These are phyloP conservation scores for Eumaeus atala DNA, from an alignment of 1,140 invertebrate genomes.

Conservation along the genomic window DNA sequence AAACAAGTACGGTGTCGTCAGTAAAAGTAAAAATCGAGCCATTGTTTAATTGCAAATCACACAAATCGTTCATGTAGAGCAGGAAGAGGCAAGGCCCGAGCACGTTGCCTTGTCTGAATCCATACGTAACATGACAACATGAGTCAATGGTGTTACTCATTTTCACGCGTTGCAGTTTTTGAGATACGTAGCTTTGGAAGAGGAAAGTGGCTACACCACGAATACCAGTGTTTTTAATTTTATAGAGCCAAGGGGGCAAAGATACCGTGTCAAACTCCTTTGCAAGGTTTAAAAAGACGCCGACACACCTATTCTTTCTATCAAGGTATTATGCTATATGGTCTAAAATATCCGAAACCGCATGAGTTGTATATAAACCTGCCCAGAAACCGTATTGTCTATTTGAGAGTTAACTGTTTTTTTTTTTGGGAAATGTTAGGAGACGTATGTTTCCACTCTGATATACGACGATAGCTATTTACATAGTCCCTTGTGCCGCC, in stretches of 20 bases:
- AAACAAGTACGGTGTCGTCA: no score
- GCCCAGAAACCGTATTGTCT: neutral
- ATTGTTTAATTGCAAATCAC: no score
- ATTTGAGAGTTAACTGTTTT: neutral
- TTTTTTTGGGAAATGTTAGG: no score
- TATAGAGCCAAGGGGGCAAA: neutral
- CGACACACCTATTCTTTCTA: neutral
- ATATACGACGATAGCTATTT: slow-evolving; percentile 18
- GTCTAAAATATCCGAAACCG: neutral
- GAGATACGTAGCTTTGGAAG: neutral
- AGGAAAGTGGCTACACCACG: neutral
- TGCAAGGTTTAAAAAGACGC: neutral
- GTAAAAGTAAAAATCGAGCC: no score
- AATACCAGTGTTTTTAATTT: neutral
- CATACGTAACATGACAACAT: neutral
- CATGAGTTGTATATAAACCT: neutral
- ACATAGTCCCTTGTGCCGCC: slow-evolving; percentile 13
- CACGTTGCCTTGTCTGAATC: neutral
- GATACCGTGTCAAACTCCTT: neutral
- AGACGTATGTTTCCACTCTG: no score
- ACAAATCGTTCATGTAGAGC: neutral
- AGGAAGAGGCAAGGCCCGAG: neutral
- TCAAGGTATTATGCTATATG: neutral
- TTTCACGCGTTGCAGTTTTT: neutral
- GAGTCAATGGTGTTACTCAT: neutral